Base-by-base conservation (phyloP, 1,140 invertebrate genomes). In the Rhyacophila brunnea region DNA sequence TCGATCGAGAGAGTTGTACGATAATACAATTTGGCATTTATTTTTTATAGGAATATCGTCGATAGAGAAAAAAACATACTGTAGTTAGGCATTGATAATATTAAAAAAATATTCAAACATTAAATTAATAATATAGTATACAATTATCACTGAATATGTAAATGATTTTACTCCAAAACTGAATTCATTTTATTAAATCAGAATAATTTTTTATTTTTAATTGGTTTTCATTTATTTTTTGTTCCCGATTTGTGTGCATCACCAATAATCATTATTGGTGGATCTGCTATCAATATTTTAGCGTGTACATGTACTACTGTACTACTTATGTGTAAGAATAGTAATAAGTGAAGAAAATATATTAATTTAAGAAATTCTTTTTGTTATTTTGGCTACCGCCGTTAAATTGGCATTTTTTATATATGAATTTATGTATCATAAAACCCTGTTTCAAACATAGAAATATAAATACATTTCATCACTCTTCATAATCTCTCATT, bases 401-500 rank as follows among this genome's bases (percentile, higher is more conserved):
- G 17, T 42, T 57, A 18, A 58, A 50, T 44, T 50, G 46, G 36
- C 47, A 43, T 58, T 57, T 57, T 58, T 50, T 50, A 58, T 50
- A 58, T 51, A 50, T 44, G 43, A n/a, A 48, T 48, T 11, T 23
- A 50, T 40, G 14, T 50, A 48, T 48, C 46, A 57, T 58, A 44
- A 32, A 35, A 50, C 34, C 44, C 28, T 58, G 55, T 58, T 58
- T 58, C 43, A 45, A 51, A 50, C 54, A 44, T 58, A 58, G 55
- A 42, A 17, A 58, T 57, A 28, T 42, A 58, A 58, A 49, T 48
- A 58, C 38, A 58, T 50, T 58, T 58, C 55, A 58, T 58, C 55
- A 50, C 55, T 58, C 55, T 28, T 34, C 19, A 28, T 28, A 13
- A 9, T 28, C 3, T 32, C 9, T n/a, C 23, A 23, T 40, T 40